A percentile compares a stretch with the other conserved stretches of the same genome.
These are phyloP conservation scores for Rhabdophis nuchalis DNA, from an alignment of 2,797 vertebrate genomes.

Conservation along the genomic window DNA sequence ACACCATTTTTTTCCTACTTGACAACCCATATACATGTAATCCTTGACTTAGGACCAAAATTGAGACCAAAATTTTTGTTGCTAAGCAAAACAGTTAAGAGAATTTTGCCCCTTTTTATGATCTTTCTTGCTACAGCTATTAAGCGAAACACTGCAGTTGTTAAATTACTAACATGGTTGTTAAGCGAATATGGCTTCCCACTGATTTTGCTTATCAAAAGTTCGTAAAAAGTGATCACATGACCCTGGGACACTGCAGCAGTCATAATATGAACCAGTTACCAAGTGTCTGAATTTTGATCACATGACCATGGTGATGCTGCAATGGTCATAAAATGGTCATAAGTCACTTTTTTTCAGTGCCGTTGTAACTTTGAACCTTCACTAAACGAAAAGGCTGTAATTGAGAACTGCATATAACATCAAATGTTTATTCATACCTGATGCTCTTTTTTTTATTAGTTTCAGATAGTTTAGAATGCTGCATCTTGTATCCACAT, in stretches of 20 bases:
- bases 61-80: not conserved
- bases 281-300: not conserved
- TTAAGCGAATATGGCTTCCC: not conserved
- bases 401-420: not conserved
- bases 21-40: not conserved
- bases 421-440: conserved; percentile 66
- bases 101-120: not conserved
- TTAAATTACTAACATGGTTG: not conserved
- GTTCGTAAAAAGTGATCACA: not conserved
- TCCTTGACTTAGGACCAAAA: not conserved
- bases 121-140: not conserved
- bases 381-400: not conserved
- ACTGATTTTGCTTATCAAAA: not conserved
- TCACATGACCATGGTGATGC: not conserved
- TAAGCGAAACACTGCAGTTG: not conserved
- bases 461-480: conserved; percentile 97
- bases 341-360: not conserved
- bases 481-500: conserved; percentile 96
- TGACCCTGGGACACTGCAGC: not conserved
- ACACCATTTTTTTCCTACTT: not conserved
- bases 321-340: not conserved
- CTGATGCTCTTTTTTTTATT: conserved; percentile 96
- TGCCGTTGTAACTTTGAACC: not conserved
- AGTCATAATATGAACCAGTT: not conserved
- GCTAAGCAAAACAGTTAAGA: not conserved